Percentiles rank a stretch among this genome's conserved stretches.
phyloP scores from a whole-genome alignment of 2,797 vertebrate genomes.

The Siniperca scherzeri region DNA sequence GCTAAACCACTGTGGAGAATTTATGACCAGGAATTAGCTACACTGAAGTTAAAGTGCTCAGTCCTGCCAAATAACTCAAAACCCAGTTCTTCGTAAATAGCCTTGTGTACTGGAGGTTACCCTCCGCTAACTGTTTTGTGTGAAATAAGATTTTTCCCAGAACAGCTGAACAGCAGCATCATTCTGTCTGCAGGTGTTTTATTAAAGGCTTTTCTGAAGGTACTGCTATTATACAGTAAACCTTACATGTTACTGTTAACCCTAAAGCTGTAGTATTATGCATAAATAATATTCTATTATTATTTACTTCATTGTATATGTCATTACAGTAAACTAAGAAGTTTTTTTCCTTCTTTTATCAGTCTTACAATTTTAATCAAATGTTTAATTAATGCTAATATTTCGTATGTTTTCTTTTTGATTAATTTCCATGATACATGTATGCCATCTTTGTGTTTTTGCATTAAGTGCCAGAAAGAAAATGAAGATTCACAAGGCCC shows the following conservation, averaged over 20 bases:
- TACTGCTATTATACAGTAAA: not conserved
- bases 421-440: not conserved
- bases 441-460: not conserved
- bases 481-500: not conserved
- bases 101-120: not conserved
- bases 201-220: not conserved
- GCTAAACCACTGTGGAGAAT: constrained; percentile 47
- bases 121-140: constrained; percentile 1
- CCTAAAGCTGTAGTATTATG: not conserved
- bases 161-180: constrained; percentile 6
- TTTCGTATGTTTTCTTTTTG: not conserved
- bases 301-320: not conserved
- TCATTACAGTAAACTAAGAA: not conserved
- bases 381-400: not conserved
- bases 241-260: not conserved
- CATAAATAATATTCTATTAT: too few relatives aligned
- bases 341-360: not conserved
- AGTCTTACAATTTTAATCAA: not conserved
- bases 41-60: constrained; percentile 9
- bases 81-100: not conserved
- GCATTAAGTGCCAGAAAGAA: not conserved
- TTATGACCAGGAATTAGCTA: constrained; percentile 18
- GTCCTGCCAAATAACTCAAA: constrained; percentile 21
- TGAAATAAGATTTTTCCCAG: not conserved
- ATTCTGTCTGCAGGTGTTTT: constrained; percentile 5